Evolutionary conservation across 2,888 invertebrate genomes (phyloP), one percentile per base, ranked within the genome.

Genomic region (Thelaira solivaga): DNA sequence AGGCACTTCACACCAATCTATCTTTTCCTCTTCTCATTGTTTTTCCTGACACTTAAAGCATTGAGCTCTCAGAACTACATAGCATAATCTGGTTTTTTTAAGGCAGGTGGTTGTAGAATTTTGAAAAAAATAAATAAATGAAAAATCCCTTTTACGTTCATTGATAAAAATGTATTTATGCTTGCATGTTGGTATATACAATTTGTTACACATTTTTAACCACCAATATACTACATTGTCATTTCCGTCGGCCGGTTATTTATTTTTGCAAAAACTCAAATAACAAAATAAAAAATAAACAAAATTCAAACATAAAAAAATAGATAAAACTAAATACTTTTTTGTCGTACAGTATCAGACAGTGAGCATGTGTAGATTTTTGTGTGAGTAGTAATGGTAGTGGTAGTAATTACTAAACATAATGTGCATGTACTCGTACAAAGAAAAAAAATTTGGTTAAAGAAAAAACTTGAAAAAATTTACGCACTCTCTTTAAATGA

Each of bases 291-390:
- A 26, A 47, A 20, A 53, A 51, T 7, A 2, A 53, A 59, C 1
- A 1, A 41, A 43, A 43, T 61, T 34, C 8, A 57, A n/a, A 10
- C 10, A 59, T 20, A 53, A 16, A 39, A n/a, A 26, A 36, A 36
- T 24, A 24, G 8, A 18, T 13, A 11, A 31, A 55, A 53, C 22
- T 41, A 67, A 49, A 36, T 62, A 72, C 62, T 53, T 43, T 11
- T 62, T 57, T 20, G 29, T 64, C n/a, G 55, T 16, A 36, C 47
- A 26, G 1, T 5, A 61, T 8, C 22, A 36, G 20, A 29, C 62
- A 72, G 26, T 72, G 72, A 45, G 72, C 72, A 72, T 72, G 72
- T 72, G 72, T 72, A 62, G 20, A 29, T 47, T 55, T 31, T 72
- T 10, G 41, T 31, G 39, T 1, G 22, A n/a, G 10, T 18, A n/a